A percentile compares a stretch with the other conserved stretches of the same genome.
Conservation (phyloP, 2,888 invertebrate species). For the Zygogramma bicolorata region DNA sequence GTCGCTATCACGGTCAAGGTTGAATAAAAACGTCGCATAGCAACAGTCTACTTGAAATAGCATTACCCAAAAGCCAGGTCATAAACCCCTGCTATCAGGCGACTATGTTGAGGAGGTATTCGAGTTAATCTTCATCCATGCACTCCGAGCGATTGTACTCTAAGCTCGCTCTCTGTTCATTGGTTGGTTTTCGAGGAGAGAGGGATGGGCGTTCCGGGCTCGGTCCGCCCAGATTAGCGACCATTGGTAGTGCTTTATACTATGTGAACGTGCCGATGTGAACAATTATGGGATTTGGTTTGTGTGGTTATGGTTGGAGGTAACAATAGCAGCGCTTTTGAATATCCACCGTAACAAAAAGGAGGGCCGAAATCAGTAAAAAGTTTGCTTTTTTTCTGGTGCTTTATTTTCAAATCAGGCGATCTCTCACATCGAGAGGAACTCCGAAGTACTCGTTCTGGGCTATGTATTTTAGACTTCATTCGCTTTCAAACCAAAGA, state of each 20-base stretch:
- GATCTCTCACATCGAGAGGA: too few relatives aligned
- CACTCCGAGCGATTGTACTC: constrained; percentile 2
- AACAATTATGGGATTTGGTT: constrained; percentile 17
- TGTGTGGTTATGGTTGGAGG: constrained; percentile 12
- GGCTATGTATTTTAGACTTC: too few relatives aligned
- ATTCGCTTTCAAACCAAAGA: too few relatives aligned
- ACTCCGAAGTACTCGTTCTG: too few relatives aligned
- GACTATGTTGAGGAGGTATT: constrained; percentile 33
- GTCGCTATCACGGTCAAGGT: constrained; percentile 40
- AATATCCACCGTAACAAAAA: background rate
- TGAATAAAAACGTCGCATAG: constrained; percentile 39
- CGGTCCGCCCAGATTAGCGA: constrained; percentile 15
- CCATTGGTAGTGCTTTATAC: constrained; percentile 27
- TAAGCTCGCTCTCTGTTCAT: background rate
- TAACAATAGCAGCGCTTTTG: background rate
- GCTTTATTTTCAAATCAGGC: too few relatives aligned
- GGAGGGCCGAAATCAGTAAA: too few relatives aligned
- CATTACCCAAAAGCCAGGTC: constrained; percentile 41
- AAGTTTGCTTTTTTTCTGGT: too few relatives aligned
- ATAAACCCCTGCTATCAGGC: constrained; percentile 42
- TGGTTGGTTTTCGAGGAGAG: constrained; percentile 13
- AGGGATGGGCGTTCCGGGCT: background rate
- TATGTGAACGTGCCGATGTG: background rate
- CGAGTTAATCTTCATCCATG: background rate
- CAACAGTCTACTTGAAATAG: constrained; percentile 39